Base-by-base conservation (phyloP, 2,797 vertebrate genomes). In the Hapalemur alaotrensis region DNA sequence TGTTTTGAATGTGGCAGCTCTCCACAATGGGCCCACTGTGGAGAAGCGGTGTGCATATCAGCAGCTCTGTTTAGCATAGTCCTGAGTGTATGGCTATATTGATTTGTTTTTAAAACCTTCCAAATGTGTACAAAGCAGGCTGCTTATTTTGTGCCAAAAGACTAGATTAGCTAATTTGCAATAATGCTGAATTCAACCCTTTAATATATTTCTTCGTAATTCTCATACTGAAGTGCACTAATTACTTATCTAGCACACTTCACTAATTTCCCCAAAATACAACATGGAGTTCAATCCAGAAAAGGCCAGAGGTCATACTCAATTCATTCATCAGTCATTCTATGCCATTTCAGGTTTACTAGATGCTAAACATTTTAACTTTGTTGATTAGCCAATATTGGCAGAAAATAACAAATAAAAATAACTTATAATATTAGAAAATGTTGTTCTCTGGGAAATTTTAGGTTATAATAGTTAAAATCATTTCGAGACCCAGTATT, bases 101-200 rank as follows among this genome's bases (percentile, higher is more conserved):
- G 95, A 91, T 92, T 96, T 97, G 87, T 97, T 97, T 97, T 85
- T 84, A 73, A 97, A 97, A 91, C 91, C 91, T 96, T 98, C 65
- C 96, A 95, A 94, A 94, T 92, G 59, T 91, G 79, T 95, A 80
- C 85, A 96, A 95, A 97, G 59, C 83, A 94, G 65, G 6, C 79
- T 84, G 70, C 18, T 93, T 96, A 50, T 91, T 95, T 95, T 91
- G 95, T 90, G 95, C 95, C 95, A 96, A 81, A 94, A 97, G 70
- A 84, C n/a, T 93, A 96, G 95, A 92, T 97, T 95, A 97, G 85
- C 76, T 95, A 95, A 97, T 97, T 97, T 96, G 79, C 11, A 0
- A 52, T 89, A 59, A 91, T 91, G 70, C 38, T 73, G 59, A 95
- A 89, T 95, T 80, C 59, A 95, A 65, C 20, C 25, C 28, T 92